These are phyloP conservation scores for Nysson spinosus DNA, from an alignment of 2,888 invertebrate species.

Conservation along the genomic window DNA sequence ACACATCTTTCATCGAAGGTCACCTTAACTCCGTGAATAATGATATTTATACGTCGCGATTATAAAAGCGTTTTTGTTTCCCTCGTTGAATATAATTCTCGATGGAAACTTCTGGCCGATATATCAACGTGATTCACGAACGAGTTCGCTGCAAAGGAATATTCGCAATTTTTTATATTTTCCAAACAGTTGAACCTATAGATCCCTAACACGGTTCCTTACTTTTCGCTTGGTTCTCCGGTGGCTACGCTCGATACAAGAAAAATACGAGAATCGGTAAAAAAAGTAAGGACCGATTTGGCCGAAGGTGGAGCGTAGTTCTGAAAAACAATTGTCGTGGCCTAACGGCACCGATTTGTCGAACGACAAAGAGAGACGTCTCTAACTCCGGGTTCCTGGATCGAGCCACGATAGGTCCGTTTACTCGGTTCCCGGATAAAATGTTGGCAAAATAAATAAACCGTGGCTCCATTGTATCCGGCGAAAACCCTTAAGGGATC, in stretches of 20 bases:
- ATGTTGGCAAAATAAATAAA: constrained; percentile 58
- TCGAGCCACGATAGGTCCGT: constrained; percentile 9
- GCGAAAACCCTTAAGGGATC: constrained; percentile 28
- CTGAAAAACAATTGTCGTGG: constrained; percentile 46
- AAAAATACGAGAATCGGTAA: constrained; percentile 3
- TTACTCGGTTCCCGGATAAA: constrained; percentile 33
- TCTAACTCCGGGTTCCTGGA: constrained; percentile 5
- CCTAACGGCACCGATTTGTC: constrained; percentile 52
- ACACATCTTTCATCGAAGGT: no score
- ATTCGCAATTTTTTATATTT: not conserved
- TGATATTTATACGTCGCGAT: no score
- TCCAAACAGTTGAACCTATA: not conserved
- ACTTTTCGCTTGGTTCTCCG: no score
- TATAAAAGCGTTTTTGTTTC: no score
- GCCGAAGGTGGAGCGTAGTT: constrained; percentile 2
- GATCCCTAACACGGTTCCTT: not conserved
- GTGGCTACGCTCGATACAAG: not conserved
- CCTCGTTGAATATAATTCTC: no score
- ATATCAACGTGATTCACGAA: not conserved
- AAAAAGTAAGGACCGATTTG: constrained; percentile 8
- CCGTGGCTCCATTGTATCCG: constrained; percentile 29
- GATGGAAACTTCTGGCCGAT: not conserved
- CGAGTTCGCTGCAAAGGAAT: not conserved
- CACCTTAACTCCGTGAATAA: no score
- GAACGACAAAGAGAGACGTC: constrained; percentile 26